These are phyloP conservation scores for Semibalanus balanoides DNA, from an alignment of 1,140 invertebrate species.

Conservation along the genomic window DNA sequence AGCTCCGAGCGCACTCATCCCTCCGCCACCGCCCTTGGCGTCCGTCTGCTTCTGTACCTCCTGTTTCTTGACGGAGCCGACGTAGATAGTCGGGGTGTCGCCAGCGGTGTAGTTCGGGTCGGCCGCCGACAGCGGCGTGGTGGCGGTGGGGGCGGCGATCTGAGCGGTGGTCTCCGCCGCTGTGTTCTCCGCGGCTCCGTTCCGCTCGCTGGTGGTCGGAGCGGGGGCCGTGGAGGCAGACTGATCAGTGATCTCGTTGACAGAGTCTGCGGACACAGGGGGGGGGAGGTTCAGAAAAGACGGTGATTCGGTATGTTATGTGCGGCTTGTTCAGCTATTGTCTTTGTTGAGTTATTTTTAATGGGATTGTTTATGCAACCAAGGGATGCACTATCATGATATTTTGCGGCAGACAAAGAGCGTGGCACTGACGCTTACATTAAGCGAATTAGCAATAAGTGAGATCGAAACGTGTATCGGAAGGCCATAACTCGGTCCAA, in stretches of 20 bases:
- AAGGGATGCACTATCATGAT: too few relatives aligned
- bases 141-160: neutral
- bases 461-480: too few relatives aligned
- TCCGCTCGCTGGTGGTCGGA: neutral
- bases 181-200: too few relatives aligned
- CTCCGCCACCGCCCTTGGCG: neutral
- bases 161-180: neutral
- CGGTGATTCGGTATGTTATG: too few relatives aligned
- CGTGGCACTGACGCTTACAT: too few relatives aligned
- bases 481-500: too few relatives aligned
- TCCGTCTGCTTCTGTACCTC: neutral
- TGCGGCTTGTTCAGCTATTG: too few relatives aligned
- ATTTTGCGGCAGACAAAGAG: too few relatives aligned
- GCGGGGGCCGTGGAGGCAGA: neutral
- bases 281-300: neutral
- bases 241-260: neutral
- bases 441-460: too few relatives aligned
- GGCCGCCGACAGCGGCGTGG: neutral
- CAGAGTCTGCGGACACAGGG: neutral
- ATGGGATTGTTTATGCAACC: too few relatives aligned
- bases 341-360: too few relatives aligned
- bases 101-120: neutral
- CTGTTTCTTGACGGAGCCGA: neutral
- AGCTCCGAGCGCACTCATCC: neutral
- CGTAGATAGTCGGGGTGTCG: conserved; percentile 3